Conservation (phyloP, 2,888 invertebrate genomes). For the Lacanobia wlatinum region DNA sequence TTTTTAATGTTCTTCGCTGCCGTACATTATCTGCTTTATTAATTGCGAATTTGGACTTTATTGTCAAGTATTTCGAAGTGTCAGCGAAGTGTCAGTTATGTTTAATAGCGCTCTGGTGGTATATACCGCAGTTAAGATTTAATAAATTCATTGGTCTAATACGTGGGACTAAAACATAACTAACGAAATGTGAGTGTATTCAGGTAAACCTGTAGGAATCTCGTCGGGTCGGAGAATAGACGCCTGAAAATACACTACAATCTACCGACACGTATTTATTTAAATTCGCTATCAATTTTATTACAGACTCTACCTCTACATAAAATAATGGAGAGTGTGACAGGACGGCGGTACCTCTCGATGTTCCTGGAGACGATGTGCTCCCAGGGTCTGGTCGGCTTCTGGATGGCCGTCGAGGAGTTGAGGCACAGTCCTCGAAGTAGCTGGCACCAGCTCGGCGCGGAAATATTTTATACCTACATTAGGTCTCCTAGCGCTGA, state of each 20-base stretch:
- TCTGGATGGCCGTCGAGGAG: constrained; percentile 96
- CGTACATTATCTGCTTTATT: background rate
- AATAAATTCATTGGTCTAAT: too few species aligned
- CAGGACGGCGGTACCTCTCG: constrained; percentile 95
- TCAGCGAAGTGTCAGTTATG: too few species aligned
- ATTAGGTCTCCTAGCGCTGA: constrained; percentile 95
- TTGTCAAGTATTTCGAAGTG: too few species aligned
- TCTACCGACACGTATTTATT: background rate
- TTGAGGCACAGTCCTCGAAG: constrained; percentile 94
- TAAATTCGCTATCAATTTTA: background rate
- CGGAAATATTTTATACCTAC: constrained; percentile 97
- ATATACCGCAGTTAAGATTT: too few species aligned
- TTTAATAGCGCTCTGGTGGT: too few species aligned
- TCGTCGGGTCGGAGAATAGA: background rate
- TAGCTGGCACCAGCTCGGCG: constrained; percentile 96
- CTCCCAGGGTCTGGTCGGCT: constrained; percentile 96
- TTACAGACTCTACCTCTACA: constrained; percentile 93
- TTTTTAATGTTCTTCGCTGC: background rate
- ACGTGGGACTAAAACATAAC: too few species aligned
- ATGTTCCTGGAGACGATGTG: constrained; percentile 96
- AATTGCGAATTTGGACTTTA: background rate
- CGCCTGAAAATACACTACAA: background rate
- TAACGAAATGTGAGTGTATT: background rate
- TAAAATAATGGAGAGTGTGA: constrained; percentile 94
- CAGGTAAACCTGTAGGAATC: background rate